A percentile compares a stretch with the other conserved stretches of the same genome.
phyloP scores from a whole-genome alignment of 1,140 invertebrate genomes.

The Kradibia gibbosae region DNA sequence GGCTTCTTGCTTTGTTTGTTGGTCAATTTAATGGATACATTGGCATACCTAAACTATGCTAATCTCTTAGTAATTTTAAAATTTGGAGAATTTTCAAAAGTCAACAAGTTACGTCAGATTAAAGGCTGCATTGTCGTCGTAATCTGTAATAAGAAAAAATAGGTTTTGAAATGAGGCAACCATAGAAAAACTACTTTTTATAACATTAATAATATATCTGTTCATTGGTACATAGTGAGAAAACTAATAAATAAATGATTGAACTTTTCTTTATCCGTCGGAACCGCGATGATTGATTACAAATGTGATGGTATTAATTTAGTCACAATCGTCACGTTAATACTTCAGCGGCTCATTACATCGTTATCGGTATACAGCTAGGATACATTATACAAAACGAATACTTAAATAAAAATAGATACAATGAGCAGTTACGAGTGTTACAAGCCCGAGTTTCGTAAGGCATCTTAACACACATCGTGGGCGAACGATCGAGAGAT shows the following conservation, averaged over 20 bases:
- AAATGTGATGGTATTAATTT: too few species aligned
- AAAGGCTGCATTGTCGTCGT: background rate
- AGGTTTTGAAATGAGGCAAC: background rate
- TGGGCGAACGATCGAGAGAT: background rate
- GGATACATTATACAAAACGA: too few species aligned
- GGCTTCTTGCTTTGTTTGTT: background rate
- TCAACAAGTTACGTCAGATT: background rate
- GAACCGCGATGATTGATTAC: too few species aligned
- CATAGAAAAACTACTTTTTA: background rate
- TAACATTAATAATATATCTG: background rate
- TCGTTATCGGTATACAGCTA: too few species aligned
- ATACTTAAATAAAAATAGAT: too few species aligned
- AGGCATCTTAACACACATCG: background rate
- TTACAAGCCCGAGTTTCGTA: background rate
- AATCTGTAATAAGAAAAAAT: constrained; percentile 7
- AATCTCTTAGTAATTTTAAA: background rate
- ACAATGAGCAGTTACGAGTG: background rate
- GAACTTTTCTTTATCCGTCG: too few species aligned
- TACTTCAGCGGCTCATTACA: too few species aligned
- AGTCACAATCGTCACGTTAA: too few species aligned
- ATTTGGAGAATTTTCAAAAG: background rate
- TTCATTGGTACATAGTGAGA: background rate
- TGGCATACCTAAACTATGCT: background rate
- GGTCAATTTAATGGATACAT: background rate
- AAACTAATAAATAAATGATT: too few species aligned